phyloP scores from a whole-genome alignment of 1,140 invertebrate species.

The Zophobas atratus region DNA sequence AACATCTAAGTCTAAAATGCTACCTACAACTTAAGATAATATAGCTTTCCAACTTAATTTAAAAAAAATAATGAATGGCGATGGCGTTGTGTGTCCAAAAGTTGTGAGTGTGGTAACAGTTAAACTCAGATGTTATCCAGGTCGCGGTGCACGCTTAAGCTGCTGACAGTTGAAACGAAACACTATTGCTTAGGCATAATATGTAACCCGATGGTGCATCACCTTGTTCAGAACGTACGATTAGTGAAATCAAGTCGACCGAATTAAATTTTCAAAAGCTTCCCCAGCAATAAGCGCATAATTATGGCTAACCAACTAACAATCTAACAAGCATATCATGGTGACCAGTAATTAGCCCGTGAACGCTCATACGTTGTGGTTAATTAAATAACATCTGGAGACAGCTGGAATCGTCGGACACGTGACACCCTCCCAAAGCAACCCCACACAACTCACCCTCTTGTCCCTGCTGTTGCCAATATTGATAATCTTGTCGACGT shows the following conservation, averaged over 20 bases:
- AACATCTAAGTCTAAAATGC: too few species aligned
- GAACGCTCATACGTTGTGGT: neutral
- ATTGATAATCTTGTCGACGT: conserved; percentile 80
- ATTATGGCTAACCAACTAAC: conserved; percentile 8
- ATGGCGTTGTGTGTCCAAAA: too few species aligned
- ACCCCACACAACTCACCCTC: conserved; percentile 72
- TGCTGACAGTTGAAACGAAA: too few species aligned
- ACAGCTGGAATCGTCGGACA: neutral
- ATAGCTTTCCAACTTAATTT: too few species aligned
- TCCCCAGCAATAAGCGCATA: neutral
- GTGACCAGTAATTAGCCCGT: conserved; percentile 1
- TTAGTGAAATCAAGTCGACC: too few species aligned
- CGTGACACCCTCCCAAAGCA: neutral
- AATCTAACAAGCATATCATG: conserved; percentile 14
- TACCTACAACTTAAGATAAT: too few species aligned
- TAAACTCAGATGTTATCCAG: too few species aligned
- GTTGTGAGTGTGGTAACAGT: too few species aligned
- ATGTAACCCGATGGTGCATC: too few species aligned
- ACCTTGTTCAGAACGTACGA: neutral
- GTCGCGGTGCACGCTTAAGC: too few species aligned
- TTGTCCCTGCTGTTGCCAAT: conserved; percentile 74
- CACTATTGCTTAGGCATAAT: too few species aligned
- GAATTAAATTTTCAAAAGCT: conserved; percentile 22
- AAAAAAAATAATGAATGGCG: too few species aligned
- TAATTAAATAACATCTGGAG: conserved; percentile 1